A percentile compares a stretch with the other conserved stretches of the same genome.
phyloP scores from a whole-genome alignment of 2,888 invertebrate genomes.

The Cacoxenus indagator region DNA sequence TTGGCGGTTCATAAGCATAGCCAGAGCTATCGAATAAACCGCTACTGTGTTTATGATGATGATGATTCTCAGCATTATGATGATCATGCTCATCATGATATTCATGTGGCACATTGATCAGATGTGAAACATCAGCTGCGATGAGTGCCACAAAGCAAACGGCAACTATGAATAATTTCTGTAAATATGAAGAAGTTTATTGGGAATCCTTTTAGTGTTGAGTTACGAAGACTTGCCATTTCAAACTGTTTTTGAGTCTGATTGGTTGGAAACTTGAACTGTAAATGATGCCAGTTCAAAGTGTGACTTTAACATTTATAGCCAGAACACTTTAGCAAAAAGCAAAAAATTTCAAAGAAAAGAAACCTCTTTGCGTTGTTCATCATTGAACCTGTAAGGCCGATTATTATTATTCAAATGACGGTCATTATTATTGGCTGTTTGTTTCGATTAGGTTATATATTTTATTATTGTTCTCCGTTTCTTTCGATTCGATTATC shows the following conservation, averaged over 20 bases:
- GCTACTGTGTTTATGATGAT: conserved; percentile 24
- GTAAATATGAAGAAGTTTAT: conserved; percentile 7
- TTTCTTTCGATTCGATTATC: too few relatives aligned
- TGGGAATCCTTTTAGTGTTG: neutral
- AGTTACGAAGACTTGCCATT: conserved; percentile 42
- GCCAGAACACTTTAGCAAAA: conserved; percentile 56
- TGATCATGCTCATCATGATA: conserved; percentile 33
- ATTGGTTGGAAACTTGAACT: conserved; percentile 48
- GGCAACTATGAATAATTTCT: conserved; percentile 49
- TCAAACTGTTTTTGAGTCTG: conserved; percentile 37
- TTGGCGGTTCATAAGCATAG: conserved; percentile 57
- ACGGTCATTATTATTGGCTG: conserved; percentile 28
- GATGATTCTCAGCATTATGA: conserved; percentile 11
- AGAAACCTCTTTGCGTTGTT: conserved; percentile 30
- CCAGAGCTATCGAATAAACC: conserved; percentile 46
- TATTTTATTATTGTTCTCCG: neutral
- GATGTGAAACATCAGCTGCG: conserved; percentile 59
- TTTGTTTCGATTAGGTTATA: conserved; percentile 24
- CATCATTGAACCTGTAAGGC: conserved; percentile 50
- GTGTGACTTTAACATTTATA: conserved; percentile 53
- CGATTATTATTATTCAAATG: conserved; percentile 63
- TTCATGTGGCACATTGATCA: conserved; percentile 41
- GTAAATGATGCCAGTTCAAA: conserved; percentile 47
- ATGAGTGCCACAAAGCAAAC: conserved; percentile 43
- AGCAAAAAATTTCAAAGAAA: neutral